Conservation (phyloP, 2,888 invertebrate species). For the Xylota sylvarum region DNA sequence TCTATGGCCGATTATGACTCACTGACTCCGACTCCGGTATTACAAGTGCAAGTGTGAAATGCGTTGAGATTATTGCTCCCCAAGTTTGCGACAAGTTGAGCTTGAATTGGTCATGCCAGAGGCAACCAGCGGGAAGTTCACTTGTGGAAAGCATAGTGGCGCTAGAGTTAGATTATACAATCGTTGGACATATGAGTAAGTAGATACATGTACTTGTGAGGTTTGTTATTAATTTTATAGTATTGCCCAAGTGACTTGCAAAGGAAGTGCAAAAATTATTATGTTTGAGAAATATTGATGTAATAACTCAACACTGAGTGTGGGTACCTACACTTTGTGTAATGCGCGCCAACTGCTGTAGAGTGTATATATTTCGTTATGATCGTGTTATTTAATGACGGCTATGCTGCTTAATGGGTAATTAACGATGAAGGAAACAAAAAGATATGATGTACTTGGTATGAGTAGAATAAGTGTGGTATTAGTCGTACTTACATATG, state of each 20-base stretch:
- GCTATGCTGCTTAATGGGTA: neutral
- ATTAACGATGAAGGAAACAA: neutral
- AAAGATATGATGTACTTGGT: neutral
- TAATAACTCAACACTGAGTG: neutral
- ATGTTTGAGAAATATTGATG: conserved; percentile 15
- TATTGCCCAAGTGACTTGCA: conserved; percentile 31
- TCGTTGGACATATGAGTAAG: conserved; percentile 17
- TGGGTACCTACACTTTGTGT: neutral
- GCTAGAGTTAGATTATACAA: neutral
- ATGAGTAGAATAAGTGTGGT: neutral
- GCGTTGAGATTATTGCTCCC: conserved; percentile 33
- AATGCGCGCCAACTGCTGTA: neutral
- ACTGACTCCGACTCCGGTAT: conserved; percentile 32
- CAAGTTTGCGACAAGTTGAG: conserved; percentile 12
- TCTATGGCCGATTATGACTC: conserved; percentile 41
- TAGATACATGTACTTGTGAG: conserved; percentile 8
- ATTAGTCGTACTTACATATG: neutral
- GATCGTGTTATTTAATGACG: conserved; percentile 5
- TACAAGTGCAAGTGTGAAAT: conserved; percentile 56
- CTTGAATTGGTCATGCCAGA: conserved; percentile 14
- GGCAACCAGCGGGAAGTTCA: neutral
- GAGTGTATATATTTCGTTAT: neutral
- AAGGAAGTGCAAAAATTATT: conserved; percentile 50
- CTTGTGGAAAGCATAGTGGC: neutral
- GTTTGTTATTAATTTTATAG: conserved; percentile 34